Base-by-base conservation (phyloP, 2,888 invertebrate species). In the Dermolepida albohirtum region DNA sequence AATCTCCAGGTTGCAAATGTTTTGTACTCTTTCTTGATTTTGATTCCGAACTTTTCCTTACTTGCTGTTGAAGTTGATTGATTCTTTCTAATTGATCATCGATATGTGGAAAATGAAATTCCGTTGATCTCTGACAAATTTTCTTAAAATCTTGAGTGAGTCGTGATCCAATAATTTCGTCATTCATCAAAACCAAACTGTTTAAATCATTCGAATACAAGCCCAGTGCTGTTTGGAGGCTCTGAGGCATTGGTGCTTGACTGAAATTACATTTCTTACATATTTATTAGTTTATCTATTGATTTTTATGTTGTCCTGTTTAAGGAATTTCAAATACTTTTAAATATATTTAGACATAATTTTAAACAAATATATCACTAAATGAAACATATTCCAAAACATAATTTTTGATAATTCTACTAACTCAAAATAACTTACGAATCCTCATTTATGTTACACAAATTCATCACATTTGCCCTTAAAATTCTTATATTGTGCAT, bases 401-500 rank as follows among this genome's bases (percentile, higher is more conserved):
- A 22, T 22, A 22, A 22, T 22, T n/a, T n/a, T n/a, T 22, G 4
- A 14, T 22, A 10, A 44, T 51, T 17, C 40, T 51, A 29, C 11
- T n/a, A 34, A 64, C 40, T 12, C 59, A 14, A 16, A 44, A 16
- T 63, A 49, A 75, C 76, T 70, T 75, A 80, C 77, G 76, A 71
- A 54, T 77, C 77, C 70, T 78, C 79, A 72, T 74, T 76, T 65
- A 87, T 86, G 75, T 86, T 85, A 78, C 94, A 93, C 73, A 97
- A 87, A 79, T 96, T 94, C 75, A 94, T 88, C 11, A 93, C 89
- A 83, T 95, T 91, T 16, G 93, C 92, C 67, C 95, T 93, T 34
- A 97, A 86, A 70, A 99, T 91, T 64, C 98, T 88, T 71, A 98
- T 92, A 83, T 99, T 99, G 84, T 99, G 98, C 88, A 97, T 98